Percentiles rank a stretch among this genome's conserved stretches.
Evolutionary conservation across 2,888 invertebrate genomes (phyloP).

Genomic region (Thymelicus acteon): DNA sequence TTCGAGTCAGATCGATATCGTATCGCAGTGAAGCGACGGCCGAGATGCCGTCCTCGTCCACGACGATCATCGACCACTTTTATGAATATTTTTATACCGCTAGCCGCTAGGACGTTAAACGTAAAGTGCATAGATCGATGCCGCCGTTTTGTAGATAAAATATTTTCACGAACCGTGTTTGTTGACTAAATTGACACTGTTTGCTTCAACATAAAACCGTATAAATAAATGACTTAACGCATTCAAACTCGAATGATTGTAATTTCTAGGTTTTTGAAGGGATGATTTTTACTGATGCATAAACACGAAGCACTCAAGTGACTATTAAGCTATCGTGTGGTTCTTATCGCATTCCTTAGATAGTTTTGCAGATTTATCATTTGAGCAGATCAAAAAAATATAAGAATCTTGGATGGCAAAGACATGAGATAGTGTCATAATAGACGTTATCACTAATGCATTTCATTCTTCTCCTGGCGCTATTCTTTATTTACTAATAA

Average conservation of each 20-base stretch:
- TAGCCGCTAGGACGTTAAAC: slow-evolving; percentile 35
- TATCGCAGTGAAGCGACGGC: slow-evolving; percentile 55
- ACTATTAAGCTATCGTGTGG: slow-evolving; percentile 4
- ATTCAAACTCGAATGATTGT: no score
- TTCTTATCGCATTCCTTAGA: slow-evolving; percentile 22
- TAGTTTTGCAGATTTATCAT: slow-evolving; percentile 32
- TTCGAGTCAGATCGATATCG: slow-evolving; percentile 78
- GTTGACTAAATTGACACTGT: slow-evolving; percentile 10
- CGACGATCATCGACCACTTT: slow-evolving; percentile 51
- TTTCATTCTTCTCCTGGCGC: slow-evolving; percentile 10
- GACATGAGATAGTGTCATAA: slow-evolving; percentile 36
- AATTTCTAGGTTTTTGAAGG: no score
- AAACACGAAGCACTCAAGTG: slow-evolving; percentile 5
- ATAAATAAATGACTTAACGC: no score
- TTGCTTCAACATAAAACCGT: no score
- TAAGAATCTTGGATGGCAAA: slow-evolving; percentile 24
- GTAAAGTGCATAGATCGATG: slow-evolving; percentile 25
- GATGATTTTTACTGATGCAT: not conserved
- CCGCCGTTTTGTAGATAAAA: slow-evolving; percentile 27
- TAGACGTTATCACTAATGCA: slow-evolving; percentile 35
- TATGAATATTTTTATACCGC: slow-evolving; percentile 53
- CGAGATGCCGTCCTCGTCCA: slow-evolving; percentile 53
- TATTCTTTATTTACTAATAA: not conserved
- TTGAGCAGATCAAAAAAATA: slow-evolving; percentile 27
- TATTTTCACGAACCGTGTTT: slow-evolving; percentile 8